Evolutionary conservation across 1,140 invertebrate species (phyloP).

Genomic region (Heliconius hewitsoni): DNA sequence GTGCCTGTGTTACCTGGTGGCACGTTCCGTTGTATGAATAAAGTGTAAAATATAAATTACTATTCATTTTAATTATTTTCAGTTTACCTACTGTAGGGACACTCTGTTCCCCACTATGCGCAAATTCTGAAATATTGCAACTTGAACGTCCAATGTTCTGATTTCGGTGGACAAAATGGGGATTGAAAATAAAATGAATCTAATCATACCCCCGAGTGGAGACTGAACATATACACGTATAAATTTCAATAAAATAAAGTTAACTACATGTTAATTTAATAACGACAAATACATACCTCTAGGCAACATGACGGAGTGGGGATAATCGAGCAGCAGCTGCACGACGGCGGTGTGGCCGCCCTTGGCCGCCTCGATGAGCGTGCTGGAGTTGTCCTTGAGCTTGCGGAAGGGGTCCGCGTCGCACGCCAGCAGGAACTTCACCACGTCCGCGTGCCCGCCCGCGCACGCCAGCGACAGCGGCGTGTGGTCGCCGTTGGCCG

Average conservation of each 20-base stretch:
- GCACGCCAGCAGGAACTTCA: conserved; percentile 93
- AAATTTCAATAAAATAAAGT: too few relatives aligned
- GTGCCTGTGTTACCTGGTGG: conserved; percentile 61
- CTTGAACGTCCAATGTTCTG: too few relatives aligned
- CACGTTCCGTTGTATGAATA: background rate
- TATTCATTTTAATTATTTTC: too few relatives aligned
- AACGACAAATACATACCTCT: conserved; percentile 45
- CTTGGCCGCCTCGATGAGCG: conserved; percentile 98
- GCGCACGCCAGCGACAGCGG: conserved; percentile 98
- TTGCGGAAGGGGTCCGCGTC: conserved; percentile 97
- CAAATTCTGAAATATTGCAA: too few relatives aligned
- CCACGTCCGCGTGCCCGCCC: conserved; percentile 95
- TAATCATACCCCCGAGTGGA: too few relatives aligned
- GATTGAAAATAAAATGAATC: too few relatives aligned
- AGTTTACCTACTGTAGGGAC: too few relatives aligned
- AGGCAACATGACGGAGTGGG: conserved; percentile 89
- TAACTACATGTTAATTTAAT: too few relatives aligned
- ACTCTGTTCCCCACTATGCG: too few relatives aligned
- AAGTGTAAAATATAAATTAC: background rate
- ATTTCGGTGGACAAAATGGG: too few relatives aligned
- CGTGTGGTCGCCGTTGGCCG: conserved; percentile 99
- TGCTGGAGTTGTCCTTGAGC: conserved; percentile 98
- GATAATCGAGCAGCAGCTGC: conserved; percentile 96
- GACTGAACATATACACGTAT: too few relatives aligned
- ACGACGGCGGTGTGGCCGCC: conserved; percentile 98